Evolutionary conservation across 2,888 invertebrate genomes (phyloP).

Genomic region (Tortrix viridana): DNA sequence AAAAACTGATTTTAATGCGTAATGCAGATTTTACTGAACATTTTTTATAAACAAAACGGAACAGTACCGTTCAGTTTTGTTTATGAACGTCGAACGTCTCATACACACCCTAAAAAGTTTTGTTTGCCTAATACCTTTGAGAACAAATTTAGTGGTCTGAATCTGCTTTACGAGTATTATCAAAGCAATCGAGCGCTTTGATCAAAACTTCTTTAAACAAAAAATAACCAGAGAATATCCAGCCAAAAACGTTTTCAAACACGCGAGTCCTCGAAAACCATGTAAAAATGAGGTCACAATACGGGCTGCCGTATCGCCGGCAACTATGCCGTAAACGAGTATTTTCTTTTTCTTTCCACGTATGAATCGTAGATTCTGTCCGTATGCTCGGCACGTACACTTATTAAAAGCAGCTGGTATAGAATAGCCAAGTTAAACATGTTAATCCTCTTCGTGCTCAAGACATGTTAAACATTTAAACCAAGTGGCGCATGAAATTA

Average conservation of each 20-base stretch:
- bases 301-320: not conserved
- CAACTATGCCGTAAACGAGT: not conserved
- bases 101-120: too few relatives aligned
- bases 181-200: too few relatives aligned
- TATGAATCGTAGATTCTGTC: slow-evolving; percentile 12
- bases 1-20: too few relatives aligned
- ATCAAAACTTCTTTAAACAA: not conserved
- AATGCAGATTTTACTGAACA: too few relatives aligned
- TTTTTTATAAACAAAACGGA: too few relatives aligned
- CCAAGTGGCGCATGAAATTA: slow-evolving; percentile 3
- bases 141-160: too few relatives aligned
- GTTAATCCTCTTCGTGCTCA: slow-evolving; percentile 6
- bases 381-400: slow-evolving; percentile 10
- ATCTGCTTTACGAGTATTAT: too few relatives aligned
- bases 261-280: not conserved
- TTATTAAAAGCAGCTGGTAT: slow-evolving; percentile 22
- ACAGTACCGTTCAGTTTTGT: too few relatives aligned
- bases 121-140: too few relatives aligned
- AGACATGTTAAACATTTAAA: slow-evolving; percentile 9
- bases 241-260: not conserved
- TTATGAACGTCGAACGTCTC: too few relatives aligned
- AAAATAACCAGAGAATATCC: not conserved
- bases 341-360: slow-evolving; percentile 9
- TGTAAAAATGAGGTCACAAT: slow-evolving; percentile 2
- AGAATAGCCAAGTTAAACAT: slow-evolving; percentile 10